Evolutionary conservation across 2,113 vertebrate species (phyloP).

Genomic region (Tursiops truncatus): DNA sequence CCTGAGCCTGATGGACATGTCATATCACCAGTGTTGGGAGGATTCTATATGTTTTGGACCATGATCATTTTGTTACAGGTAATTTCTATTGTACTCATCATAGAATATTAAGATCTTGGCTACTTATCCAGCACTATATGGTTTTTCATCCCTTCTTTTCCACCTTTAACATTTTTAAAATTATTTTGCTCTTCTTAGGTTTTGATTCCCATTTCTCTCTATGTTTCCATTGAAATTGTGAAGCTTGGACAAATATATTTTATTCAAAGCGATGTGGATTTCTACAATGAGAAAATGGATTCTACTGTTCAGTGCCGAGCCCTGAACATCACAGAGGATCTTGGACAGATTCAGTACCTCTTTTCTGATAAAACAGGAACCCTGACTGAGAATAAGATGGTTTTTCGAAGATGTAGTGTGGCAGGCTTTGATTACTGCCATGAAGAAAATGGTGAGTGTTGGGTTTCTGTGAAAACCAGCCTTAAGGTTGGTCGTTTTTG

Average conservation of each 20-base stretch:
- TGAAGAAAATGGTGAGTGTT: slow-evolving; percentile 90
- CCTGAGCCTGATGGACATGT: slow-evolving; percentile 80
- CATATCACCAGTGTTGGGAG: slow-evolving; percentile 85
- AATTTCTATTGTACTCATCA: slow-evolving; percentile 54
- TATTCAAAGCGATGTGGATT: slow-evolving; percentile 92
- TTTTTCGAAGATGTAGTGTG: slow-evolving; percentile 94
- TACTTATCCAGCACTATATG: neutral
- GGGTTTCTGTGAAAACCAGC: neutral
- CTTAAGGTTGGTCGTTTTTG: neutral
- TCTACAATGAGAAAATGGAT: slow-evolving; percentile 91
- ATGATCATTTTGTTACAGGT: slow-evolving; percentile 99
- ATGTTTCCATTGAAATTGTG: slow-evolving; percentile 97
- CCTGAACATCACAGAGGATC: slow-evolving; percentile 95
- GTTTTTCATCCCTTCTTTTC: neutral
- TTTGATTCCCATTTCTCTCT: slow-evolving; percentile 96
- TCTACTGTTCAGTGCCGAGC: slow-evolving; percentile 92
- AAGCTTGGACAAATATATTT: slow-evolving; percentile 96
- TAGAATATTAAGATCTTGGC: neutral
- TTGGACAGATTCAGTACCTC: slow-evolving; percentile 95
- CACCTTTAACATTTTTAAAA: neutral
- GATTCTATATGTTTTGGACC: slow-evolving; percentile 96
- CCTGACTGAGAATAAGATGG: slow-evolving; percentile 98
- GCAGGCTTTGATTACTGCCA: slow-evolving; percentile 95
- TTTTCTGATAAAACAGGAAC: slow-evolving; percentile 99
- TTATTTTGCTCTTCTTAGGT: slow-evolving; percentile 85